Evolutionary conservation across 2,888 invertebrate species (phyloP), one percentile per base, ranked within the genome.

Genomic region (Epistrophella euchroma): DNA sequence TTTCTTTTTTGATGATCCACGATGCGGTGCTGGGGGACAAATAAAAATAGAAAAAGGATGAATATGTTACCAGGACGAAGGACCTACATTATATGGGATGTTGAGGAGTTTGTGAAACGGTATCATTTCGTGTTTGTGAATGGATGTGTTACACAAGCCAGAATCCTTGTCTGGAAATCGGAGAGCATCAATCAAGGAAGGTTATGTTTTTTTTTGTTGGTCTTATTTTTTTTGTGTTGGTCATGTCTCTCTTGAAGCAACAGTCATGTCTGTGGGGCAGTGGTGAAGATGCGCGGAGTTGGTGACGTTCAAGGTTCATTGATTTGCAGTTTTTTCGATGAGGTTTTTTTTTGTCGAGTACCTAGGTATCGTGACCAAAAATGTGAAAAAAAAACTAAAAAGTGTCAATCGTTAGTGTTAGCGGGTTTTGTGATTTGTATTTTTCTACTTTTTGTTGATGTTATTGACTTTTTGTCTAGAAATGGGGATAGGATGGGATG

Each of bases 331-430:
- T 58, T 25, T 80, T 45, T 45, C 43, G n/a, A 3, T 60, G 22
- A 5, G 10, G 15, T 11, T 55, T 22, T 22, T 52, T 22, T 22
- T 4, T 60, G 19, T 22, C 2, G 13, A 35, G 28, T 19, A 22
- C 11, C 2, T 25, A 7, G 2, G 10, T 19, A 32, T 32, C 45
- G 81, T 66, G 45, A 47, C 32, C 40, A 58, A 35, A 25, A 78
- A 78, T 77, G 80, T 80, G 79, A 68, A 75, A 89, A 91, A 91
- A 91, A 91, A 91, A 91, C 91, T 91, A 90, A 89, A 89, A 89
- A 90, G 88, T 90, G 91, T 90, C 91, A 89, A 89, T 89, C 89
- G 90, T 89, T 88, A 83, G 77, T 73, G 15, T 9, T n/a, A n/a
- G n/a, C 22, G 78, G 78, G 52, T 35, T 71, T 74, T 56, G 45